These are phyloP conservation scores for Mallotus villosus DNA, from an alignment of 2,797 vertebrate genomes.

Conservation along the genomic window DNA sequence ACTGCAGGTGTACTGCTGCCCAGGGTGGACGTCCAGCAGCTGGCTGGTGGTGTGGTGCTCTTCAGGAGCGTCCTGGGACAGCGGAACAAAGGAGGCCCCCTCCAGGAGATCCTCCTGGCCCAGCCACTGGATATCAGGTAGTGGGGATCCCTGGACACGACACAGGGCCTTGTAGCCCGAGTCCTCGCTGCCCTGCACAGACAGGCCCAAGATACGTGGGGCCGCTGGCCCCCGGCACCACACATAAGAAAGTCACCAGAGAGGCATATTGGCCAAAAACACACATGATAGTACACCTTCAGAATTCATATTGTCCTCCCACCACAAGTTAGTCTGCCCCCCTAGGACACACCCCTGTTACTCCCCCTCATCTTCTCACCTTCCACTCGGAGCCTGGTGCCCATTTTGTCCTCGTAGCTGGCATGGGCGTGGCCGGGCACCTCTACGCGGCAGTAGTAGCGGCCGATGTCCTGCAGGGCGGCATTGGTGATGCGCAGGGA, in stretches of 20 bases:
- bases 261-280: no score
- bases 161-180: conserved; percentile 79
- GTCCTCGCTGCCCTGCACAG: conserved; percentile 68
- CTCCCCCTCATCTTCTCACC: conserved; percentile 61
- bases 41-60: conserved; percentile 76
- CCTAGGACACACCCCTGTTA: no score
- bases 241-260: neutral
- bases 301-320: neutral
- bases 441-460: conserved; percentile 90
- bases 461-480: conserved; percentile 81
- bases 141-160: conserved; percentile 85
- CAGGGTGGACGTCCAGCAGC: conserved; percentile 74
- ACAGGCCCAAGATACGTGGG: conserved; percentile 86
- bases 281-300: neutral
- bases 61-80: conserved; percentile 34
- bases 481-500: conserved; percentile 85
- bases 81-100: conserved; percentile 25
- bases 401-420: conserved; percentile 87
- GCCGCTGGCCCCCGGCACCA: conserved; percentile 62
- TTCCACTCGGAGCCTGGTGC: conserved; percentile 82
- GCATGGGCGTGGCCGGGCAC: conserved; percentile 76
- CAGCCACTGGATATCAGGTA: conserved; percentile 80
- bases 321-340: neutral
- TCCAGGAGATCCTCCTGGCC: conserved; percentile 65
- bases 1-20: conserved; percentile 85